Base-by-base conservation (phyloP, 2,797 vertebrate species). In the Enteromius radiatus region DNA sequence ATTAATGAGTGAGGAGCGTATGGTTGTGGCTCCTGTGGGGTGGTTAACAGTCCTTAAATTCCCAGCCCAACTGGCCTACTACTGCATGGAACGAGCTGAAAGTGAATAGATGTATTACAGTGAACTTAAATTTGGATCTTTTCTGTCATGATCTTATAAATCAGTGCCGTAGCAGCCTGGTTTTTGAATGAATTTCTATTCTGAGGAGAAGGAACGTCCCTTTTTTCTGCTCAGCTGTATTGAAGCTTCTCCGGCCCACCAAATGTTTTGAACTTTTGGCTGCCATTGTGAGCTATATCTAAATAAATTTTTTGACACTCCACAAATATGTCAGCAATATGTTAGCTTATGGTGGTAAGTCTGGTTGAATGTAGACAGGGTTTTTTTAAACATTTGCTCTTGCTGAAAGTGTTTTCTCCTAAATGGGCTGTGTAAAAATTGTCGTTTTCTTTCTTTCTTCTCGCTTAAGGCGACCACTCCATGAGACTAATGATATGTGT, bases 1-100 rank as follows among this genome's bases (percentile, higher is more conserved):
- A 87, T 90, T 89, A 92, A 91, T 90, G 89, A 89, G 52, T 84
- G 75, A 82, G 79, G 54, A 28, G 78, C 41, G 84, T 56, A 56
- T 82, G 88, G 78, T 82, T 81, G 74, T 54, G 76, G 23, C 52
- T 80, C 59, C 78, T 71, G 73, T 41, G 10, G 38, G 33, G 78
- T 80, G 31, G 45, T 84, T 87, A 85, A 88, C 61, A 1, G 69
- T 56, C 47, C 63, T 69, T 54, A 67, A 41, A 56, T 61, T 76
- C 8, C 85, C 80, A 87, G 84, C 81, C 80, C 78, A 75, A 61
- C 70, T 31, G 63, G 49, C 43, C 52, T 83, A 78, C 15, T 80
- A 64, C 41, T 61, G 78, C 41, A 47, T 6, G 5, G 56, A 74
- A 68, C 28, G 47, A 36, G 33, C 17, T 3, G 73, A 15, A 45